phyloP scores from a whole-genome alignment of 2,797 vertebrate species.

The Poeciliopsis turneri region DNA sequence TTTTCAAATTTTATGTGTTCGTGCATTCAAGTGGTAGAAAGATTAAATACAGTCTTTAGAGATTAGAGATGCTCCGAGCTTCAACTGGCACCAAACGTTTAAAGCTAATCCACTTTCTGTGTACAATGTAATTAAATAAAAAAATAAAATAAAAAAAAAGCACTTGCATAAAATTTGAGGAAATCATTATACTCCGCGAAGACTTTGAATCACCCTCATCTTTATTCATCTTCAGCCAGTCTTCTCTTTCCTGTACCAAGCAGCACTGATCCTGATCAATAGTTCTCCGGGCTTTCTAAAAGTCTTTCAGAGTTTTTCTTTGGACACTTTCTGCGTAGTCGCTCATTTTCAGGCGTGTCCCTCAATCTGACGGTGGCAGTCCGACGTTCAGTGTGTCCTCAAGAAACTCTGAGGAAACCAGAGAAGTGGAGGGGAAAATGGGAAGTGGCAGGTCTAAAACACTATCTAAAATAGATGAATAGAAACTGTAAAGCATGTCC shows the following conservation, averaged over 20 bases:
- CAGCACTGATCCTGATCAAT: conserved; percentile 3
- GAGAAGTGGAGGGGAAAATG: background rate
- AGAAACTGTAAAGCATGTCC: background rate
- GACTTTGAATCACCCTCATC: background rate
- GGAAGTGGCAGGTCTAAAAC: background rate
- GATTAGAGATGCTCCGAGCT: background rate
- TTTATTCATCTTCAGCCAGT: background rate
- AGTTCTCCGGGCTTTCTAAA: background rate
- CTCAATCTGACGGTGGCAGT: background rate
- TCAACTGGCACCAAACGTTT: background rate
- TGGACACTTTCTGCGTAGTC: background rate
- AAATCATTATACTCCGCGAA: background rate
- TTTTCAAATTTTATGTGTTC: background rate
- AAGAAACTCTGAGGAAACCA: background rate
- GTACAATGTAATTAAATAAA: background rate
- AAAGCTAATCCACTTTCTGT: background rate
- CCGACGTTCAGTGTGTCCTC: background rate
- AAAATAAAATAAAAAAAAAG: background rate
- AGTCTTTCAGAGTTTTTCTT: background rate
- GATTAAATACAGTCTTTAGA: background rate
- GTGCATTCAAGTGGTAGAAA: background rate
- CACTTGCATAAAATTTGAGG: background rate
- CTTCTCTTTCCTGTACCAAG: background rate
- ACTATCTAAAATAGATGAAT: background rate
- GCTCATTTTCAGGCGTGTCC: background rate